Conservation (phyloP, 2,113 vertebrate genomes). For the Andinoacara biseriatus region DNA sequence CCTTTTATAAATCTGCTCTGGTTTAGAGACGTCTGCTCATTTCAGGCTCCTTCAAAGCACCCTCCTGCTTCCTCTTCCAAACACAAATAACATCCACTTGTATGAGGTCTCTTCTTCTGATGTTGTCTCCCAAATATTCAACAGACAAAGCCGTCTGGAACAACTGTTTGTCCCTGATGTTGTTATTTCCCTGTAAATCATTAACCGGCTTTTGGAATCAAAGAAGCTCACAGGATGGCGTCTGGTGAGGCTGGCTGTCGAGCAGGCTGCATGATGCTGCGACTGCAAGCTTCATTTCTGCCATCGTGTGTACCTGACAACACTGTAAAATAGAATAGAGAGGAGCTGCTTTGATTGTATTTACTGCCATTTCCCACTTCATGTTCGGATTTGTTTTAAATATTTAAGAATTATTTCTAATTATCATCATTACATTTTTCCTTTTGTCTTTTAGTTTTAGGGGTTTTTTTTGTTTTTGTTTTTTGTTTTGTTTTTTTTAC, state of each 20-base stretch:
- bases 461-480: neutral
- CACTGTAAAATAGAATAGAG: neutral
- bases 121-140: neutral
- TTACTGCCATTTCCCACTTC: neutral
- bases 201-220: constrained; percentile 44
- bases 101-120: neutral
- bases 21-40: constrained; percentile 16
- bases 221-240: constrained; percentile 14
- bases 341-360: neutral
- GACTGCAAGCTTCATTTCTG: neutral
- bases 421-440: neutral
- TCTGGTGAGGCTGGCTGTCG: constrained; percentile 7
- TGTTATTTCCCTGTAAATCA: constrained; percentile 44
- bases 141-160: constrained; percentile 18
- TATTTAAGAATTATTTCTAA: neutral
- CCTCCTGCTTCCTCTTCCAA: constrained; percentile 7
- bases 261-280: neutral
- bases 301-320: neutral
- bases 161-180: constrained; percentile 23
- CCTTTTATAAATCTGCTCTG: constrained; percentile 31
- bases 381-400: neutral
- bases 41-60: constrained; percentile 9
- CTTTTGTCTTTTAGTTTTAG: neutral
- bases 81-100: constrained; percentile 8
- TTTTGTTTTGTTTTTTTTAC: no score